Conservation (phyloP, 2,888 invertebrate species). For the Brachynemurus nebulosus region DNA sequence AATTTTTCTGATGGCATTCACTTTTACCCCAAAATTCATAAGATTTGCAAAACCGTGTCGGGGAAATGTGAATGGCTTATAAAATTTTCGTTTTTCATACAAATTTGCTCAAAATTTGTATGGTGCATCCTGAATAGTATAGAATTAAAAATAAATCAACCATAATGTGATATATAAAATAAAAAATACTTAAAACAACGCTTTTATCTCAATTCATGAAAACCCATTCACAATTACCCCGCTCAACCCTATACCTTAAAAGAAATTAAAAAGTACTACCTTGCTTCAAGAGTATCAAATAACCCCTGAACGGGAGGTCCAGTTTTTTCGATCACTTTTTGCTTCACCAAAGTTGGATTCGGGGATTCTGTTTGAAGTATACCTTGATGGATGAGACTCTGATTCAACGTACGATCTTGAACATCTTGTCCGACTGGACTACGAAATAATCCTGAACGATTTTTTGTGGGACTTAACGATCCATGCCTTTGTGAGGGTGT, state of each 20-base stretch:
- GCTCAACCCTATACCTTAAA: conserved; percentile 1
- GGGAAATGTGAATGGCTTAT: too few relatives aligned
- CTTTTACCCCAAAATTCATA: too few relatives aligned
- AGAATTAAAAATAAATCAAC: neutral
- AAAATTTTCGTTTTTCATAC: too few relatives aligned
- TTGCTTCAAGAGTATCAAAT: conserved; percentile 43
- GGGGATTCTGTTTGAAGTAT: conserved; percentile 5
- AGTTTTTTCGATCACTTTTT: conserved; percentile 38
- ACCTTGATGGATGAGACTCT: conserved; percentile 12
- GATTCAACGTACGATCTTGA: conserved; percentile 17
- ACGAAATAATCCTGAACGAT: conserved; percentile 20
- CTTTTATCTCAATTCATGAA: too few relatives aligned
- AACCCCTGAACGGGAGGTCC: conserved; percentile 57
- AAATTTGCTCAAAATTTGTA: too few relatives aligned
- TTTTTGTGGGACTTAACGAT: conserved; percentile 45
- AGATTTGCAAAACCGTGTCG: too few relatives aligned
- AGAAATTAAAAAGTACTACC: neutral
- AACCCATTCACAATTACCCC: neutral
- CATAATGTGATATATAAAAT: too few relatives aligned
- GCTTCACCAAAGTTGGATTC: conserved; percentile 29
- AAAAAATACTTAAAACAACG: too few relatives aligned
- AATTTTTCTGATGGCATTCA: too few relatives aligned
- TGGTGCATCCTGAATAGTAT: too few relatives aligned
- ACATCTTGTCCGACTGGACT: conserved; percentile 26
- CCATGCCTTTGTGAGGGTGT: conserved; percentile 41